Evolutionary conservation across 1,140 invertebrate species (phyloP).

Genomic region (Drosophila aff.): DNA sequence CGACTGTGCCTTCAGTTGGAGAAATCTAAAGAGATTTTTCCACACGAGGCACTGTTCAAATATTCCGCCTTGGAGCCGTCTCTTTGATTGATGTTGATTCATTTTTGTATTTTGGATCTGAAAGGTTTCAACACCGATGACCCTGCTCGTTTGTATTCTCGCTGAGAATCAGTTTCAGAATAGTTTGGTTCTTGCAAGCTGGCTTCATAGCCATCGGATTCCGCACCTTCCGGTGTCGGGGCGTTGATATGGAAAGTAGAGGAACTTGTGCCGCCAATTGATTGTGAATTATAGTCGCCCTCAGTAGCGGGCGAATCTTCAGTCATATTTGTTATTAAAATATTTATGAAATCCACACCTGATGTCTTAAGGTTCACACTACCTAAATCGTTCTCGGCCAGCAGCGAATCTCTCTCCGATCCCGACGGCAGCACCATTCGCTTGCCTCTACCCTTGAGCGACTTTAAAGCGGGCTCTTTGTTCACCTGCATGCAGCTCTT

Average conservation of each 20-base stretch:
- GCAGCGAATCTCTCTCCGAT: neutral
- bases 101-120: neutral
- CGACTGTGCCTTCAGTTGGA: neutral
- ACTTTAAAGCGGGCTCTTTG: neutral
- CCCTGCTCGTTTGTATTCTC: neutral
- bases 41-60: neutral
- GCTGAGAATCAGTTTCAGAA: accelerated
- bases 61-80: too few species aligned
- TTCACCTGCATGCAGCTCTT: slow-evolving; percentile 21
- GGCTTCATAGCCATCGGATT: neutral
- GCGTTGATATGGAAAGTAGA: neutral
- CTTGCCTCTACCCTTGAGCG: slow-evolving; percentile 15
- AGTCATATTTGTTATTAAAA: too few species aligned
- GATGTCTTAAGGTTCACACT: too few species aligned
- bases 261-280: accelerated
- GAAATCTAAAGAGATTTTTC: neutral
- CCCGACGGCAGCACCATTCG: slow-evolving; percentile 20
- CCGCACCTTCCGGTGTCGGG: neutral
- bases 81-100: neutral
- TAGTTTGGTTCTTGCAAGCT: neutral
- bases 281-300: too few species aligned
- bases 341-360: too few species aligned
- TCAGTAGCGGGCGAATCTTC: too few species aligned
- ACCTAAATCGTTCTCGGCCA: accelerated
- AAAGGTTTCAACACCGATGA: neutral